Conservation (phyloP, 2,888 invertebrate species). For the Sesamia inferens region DNA sequence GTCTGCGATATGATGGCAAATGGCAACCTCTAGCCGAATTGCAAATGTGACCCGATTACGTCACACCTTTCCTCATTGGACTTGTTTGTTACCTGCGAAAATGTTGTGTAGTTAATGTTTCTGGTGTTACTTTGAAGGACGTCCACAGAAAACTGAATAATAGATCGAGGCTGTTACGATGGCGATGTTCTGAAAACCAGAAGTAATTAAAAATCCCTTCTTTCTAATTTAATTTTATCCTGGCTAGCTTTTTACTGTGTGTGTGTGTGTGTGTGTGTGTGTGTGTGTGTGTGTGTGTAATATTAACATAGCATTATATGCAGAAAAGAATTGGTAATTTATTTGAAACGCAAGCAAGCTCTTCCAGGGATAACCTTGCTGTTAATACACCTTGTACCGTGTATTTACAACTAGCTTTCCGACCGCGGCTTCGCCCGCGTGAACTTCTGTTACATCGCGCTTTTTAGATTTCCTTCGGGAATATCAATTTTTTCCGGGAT, state of each 20-base stretch:
- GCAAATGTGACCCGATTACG: constrained; percentile 39
- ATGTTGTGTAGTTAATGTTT: constrained; percentile 3
- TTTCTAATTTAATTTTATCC: constrained; percentile 8
- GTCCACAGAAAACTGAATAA: constrained; percentile 14
- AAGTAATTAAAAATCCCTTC: constrained; percentile 19
- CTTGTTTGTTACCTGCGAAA: constrained; percentile 22
- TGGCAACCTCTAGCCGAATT: constrained; percentile 28
- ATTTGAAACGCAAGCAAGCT: not conserved
- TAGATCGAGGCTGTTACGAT: constrained; percentile 8
- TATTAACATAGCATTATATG: not conserved
- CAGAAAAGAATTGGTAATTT: not conserved
- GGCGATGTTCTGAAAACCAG: constrained; percentile 16
- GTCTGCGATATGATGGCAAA: constrained; percentile 50
- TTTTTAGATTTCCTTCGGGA: too few species aligned
- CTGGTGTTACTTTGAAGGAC: not conserved
- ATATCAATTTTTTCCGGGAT: too few species aligned
- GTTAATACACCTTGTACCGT: constrained; percentile 6
- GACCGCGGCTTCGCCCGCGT: too few species aligned
- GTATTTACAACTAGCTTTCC: not conserved
- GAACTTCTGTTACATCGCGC: too few species aligned
- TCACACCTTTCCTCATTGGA: constrained; percentile 13
- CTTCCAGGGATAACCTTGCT: constrained; percentile 11
- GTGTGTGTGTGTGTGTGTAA: not conserved
- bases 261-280: too few species aligned
- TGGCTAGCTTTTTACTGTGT: not conserved